A percentile compares a stretch with the other conserved stretches of the same genome.
These are phyloP conservation scores for Brevimyrus niger DNA, from an alignment of 2,113 vertebrate genomes.

Conservation along the genomic window DNA sequence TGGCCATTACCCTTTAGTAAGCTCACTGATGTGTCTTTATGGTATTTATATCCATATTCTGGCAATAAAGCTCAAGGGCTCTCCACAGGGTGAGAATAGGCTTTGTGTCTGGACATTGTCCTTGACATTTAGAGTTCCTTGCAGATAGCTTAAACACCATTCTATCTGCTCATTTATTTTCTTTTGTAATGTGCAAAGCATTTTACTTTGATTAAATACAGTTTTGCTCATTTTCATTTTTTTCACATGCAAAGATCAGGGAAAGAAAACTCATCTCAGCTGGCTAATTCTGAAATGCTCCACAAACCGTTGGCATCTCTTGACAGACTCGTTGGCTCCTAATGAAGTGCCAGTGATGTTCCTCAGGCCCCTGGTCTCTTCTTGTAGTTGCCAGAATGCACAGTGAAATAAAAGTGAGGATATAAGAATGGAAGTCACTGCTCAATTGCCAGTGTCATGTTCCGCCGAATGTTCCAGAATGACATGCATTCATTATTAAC, in stretches of 20 bases:
- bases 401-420: neutral
- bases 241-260: neutral
- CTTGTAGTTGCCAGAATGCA: neutral
- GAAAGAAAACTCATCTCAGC: neutral
- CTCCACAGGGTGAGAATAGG: neutral
- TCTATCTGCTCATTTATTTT: neutral
- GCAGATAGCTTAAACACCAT: neutral
- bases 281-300: neutral
- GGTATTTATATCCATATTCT: constrained; percentile 12
- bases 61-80: constrained; percentile 3
- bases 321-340: neutral
- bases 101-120: neutral
- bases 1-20: neutral
- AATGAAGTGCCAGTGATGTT: neutral
- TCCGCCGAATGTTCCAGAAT: neutral
- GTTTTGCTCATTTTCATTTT: neutral
- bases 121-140: constrained; percentile 13
- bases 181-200: neutral
- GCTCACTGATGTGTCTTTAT: neutral
- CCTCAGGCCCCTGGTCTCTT: neutral
- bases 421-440: neutral
- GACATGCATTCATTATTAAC: neutral
- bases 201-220: constrained; percentile 1
- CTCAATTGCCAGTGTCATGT: neutral
- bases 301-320: neutral